These are phyloP conservation scores for Brachylomia viminalis DNA, from an alignment of 2,888 invertebrate species.

Conservation along the genomic window DNA sequence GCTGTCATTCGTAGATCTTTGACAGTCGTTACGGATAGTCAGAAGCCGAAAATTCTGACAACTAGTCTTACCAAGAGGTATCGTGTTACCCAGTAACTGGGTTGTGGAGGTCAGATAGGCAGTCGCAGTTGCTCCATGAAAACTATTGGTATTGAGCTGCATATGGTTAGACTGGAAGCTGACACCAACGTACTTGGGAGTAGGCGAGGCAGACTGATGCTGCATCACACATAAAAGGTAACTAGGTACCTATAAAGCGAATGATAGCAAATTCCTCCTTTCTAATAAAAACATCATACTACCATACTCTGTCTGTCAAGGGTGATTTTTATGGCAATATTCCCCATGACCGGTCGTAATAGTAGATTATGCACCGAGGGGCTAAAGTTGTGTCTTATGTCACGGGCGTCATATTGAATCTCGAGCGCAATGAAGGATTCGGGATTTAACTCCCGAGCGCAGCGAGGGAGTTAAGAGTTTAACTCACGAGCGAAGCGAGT, in stretches of 20 bases:
- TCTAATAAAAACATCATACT: conserved; percentile 6
- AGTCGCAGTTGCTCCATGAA: too few species aligned
- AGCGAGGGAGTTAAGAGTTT: too few species aligned
- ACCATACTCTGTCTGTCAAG: background rate
- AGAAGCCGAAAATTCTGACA: background rate
- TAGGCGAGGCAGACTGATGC: background rate
- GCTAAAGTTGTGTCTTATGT: too few species aligned
- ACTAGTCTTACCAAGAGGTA: too few species aligned
- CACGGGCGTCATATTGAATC: too few species aligned
- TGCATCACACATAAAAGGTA: background rate
- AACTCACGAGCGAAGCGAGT: too few species aligned
- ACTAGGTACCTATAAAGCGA: background rate
- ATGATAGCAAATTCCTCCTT: background rate
- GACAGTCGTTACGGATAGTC: background rate
- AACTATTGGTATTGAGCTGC: background rate
- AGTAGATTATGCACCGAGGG: too few species aligned
- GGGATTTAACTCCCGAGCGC: too few species aligned
- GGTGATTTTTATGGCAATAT: background rate
- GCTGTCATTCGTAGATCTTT: background rate
- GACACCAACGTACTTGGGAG: background rate
- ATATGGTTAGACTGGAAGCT: background rate
- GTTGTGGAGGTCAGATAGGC: too few species aligned
- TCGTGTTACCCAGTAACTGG: too few species aligned
- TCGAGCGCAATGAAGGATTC: too few species aligned
- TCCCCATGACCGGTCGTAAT: background rate